A percentile compares a stretch with the other conserved stretches of the same genome.
Evolutionary conservation across 2,113 vertebrate genomes (phyloP).

Genomic region (Cromileptes altivelis): DNA sequence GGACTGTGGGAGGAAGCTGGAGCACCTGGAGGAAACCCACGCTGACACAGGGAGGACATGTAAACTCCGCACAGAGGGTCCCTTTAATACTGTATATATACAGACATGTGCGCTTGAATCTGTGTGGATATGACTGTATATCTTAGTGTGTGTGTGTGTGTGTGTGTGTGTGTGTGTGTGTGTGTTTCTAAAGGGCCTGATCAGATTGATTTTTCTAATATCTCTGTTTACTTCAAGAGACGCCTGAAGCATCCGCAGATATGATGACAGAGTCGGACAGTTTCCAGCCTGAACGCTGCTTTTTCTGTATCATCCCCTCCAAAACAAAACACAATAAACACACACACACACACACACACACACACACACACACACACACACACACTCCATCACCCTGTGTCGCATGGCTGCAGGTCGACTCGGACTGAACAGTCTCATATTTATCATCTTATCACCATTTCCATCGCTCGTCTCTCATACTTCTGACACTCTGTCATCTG

Average conservation of each 20-base stretch:
- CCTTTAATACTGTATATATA: too few relatives aligned
- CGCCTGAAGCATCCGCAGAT: background rate
- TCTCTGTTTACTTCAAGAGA: conserved; percentile 6
- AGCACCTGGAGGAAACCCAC: too few relatives aligned
- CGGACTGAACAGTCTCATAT: background rate
- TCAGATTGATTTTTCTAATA: conserved; percentile 29
- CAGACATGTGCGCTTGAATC: too few relatives aligned
- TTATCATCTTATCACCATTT: background rate
- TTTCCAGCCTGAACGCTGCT: background rate
- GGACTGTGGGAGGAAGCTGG: too few relatives aligned
- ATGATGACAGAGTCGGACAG: conserved; percentile 6
- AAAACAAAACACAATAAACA: background rate
- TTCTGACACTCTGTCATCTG: background rate
- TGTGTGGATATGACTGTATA: background rate
- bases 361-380: background rate
- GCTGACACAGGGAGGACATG: too few relatives aligned
- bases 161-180: background rate
- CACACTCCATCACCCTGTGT: too few relatives aligned
- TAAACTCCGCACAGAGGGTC: too few relatives aligned
- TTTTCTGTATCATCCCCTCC: conserved; percentile 2
- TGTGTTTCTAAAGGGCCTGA: background rate
- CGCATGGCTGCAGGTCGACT: background rate
- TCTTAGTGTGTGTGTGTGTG: background rate
- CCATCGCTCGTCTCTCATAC: background rate
- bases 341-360: background rate